Base-by-base conservation (phyloP, 1,140 invertebrate species). In the Heliconius nattereri region DNA sequence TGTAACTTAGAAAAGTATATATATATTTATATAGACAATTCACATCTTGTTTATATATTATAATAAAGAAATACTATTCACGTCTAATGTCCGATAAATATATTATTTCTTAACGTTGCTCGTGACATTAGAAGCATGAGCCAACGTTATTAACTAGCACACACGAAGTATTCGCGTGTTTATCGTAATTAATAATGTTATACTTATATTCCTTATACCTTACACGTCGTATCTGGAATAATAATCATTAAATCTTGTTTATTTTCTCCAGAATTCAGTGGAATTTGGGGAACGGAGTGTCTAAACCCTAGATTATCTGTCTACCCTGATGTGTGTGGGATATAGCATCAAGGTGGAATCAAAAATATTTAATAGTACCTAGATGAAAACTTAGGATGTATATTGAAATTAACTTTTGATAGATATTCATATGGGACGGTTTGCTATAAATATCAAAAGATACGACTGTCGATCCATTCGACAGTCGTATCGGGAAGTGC, bases 401-500 rank as follows among this genome's bases (percentile, higher is more conserved):
- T 40, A 45, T 73, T 45, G 19, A 11, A 23, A 23, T 37, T 73
- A 45, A 72, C 16, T 35, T 71, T 35, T 40, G 45, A 29, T 29
- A 8, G 2, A 57, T 35, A 32, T 2, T n/a, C 73, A 60, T n/a
- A 1, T 7, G 20, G 9, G 7, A 60, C 9, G 9, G 57, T 9
- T 60, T 66, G 23, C 60, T 29, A 66, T 66, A 66, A 66, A 66
- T 66, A 66, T 29, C 23, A 66, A 66, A 26, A 66, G 23, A n/a
- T n/a, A n/a, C n/a, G 26, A 26, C n/a, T 60, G 7, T 26, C 23
- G 57, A 60, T 66, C 26, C 23, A 29, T 66, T 29, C 29, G 60
- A 13, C 60, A 70, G 75, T 70, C 11, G 71, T 80, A 73, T 75
- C 73, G 66, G 60, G n/a, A 32, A 74, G 7, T 57, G 73, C 32